A percentile compares a stretch with the other conserved stretches of the same genome.
These are phyloP conservation scores for Scatophagus argus DNA, from an alignment of 2,113 vertebrate genomes.

Conservation along the genomic window DNA sequence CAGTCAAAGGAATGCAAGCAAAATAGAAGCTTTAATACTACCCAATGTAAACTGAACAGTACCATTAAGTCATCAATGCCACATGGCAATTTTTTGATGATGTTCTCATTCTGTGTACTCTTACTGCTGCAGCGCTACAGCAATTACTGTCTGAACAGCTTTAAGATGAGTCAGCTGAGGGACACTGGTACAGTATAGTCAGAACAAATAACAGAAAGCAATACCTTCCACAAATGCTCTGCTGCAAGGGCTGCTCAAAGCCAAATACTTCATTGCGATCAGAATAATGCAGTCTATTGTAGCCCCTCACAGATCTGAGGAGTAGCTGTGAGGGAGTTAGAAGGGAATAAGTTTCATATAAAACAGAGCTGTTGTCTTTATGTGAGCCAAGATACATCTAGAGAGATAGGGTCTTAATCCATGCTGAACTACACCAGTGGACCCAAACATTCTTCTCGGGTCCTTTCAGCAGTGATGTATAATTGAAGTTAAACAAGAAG, in stretches of 20 bases:
- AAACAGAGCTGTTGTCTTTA: slow-evolving; percentile 11
- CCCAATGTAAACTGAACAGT: slow-evolving; percentile 1
- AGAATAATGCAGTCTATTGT: slow-evolving; percentile 3
- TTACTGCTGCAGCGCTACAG: slow-evolving; percentile 43
- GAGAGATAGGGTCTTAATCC: slow-evolving; percentile 24
- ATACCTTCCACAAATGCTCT: neutral
- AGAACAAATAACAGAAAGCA: slow-evolving; percentile 30
- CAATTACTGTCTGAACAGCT: slow-evolving; percentile 36
- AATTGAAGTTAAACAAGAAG: slow-evolving; percentile 44
- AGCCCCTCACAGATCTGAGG: slow-evolving; percentile 20
- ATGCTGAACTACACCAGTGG: neutral
- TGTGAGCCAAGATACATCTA: slow-evolving; percentile 16
- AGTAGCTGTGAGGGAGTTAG: slow-evolving; percentile 18
- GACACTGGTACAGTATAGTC: slow-evolving; percentile 20
- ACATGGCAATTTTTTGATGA: slow-evolving; percentile 35
- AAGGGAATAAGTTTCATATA: neutral
- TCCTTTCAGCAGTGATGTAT: slow-evolving; percentile 36
- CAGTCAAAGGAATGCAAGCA: slow-evolving; percentile 2
- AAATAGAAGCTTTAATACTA: neutral
- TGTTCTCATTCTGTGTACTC: slow-evolving; percentile 29
- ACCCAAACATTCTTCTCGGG: slow-evolving; percentile 6
- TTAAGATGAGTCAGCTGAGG: slow-evolving; percentile 53
- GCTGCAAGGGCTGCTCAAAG: slow-evolving; percentile 1
- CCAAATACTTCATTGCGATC: slow-evolving; percentile 16
- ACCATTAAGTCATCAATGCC: slow-evolving; percentile 6